Conservation (phyloP, 2,888 invertebrate genomes). For the Spialia ferax region DNA sequence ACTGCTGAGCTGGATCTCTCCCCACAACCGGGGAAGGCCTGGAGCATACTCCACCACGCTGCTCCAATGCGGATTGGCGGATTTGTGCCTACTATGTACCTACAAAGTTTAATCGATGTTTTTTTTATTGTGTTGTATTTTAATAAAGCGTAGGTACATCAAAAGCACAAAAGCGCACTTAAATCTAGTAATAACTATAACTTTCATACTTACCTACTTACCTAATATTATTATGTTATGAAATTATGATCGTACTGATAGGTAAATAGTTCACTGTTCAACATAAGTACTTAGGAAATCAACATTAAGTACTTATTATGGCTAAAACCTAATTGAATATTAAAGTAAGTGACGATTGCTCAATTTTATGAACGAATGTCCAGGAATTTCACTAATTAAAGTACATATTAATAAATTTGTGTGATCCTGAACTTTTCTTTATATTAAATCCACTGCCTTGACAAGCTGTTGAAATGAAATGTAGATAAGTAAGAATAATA, state of each 20-base stretch:
- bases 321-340: constrained; percentile 76
- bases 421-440: constrained; percentile 21
- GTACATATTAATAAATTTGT: constrained; percentile 16
- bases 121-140: constrained; percentile 58
- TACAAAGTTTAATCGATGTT: constrained; percentile 75
- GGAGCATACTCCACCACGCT: too few species aligned
- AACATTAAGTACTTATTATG: constrained; percentile 68
- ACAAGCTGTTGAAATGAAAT: constrained; percentile 8
- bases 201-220: too few species aligned
- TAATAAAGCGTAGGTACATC: not conserved
- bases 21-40: too few species aligned
- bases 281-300: constrained; percentile 50
- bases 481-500: constrained; percentile 33
- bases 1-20: too few species aligned
- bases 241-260: too few species aligned
- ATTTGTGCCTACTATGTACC: too few species aligned
- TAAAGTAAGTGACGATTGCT: constrained; percentile 79
- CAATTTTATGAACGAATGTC: constrained; percentile 70
- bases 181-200: too few species aligned
- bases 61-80: too few species aligned
- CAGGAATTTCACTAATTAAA: constrained; percentile 31
- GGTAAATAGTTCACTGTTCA: not conserved
- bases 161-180: too few species aligned
- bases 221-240: too few species aligned
- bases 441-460: not conserved